These are phyloP conservation scores for Acanthis flammea DNA, from an alignment of 2,797 vertebrate genomes.

Conservation along the genomic window DNA sequence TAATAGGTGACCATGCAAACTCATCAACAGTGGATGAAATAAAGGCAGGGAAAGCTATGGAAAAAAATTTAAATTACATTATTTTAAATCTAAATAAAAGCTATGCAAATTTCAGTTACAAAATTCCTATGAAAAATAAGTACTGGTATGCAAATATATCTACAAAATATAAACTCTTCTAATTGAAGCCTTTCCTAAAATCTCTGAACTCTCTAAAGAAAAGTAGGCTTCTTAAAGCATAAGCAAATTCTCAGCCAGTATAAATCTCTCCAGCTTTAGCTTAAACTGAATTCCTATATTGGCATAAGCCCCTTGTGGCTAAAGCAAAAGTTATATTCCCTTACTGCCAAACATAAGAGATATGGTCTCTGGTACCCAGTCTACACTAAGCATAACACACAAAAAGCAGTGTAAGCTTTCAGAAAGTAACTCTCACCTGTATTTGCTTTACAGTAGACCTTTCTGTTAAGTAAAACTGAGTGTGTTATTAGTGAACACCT, in stretches of 20 bases:
- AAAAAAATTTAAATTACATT: background rate
- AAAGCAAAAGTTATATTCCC: background rate
- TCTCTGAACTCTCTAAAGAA: constrained; percentile 7
- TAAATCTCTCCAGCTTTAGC: constrained; percentile 16
- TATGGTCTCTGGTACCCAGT: background rate
- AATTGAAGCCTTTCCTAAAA: constrained; percentile 7
- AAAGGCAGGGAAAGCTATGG: background rate
- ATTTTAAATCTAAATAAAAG: background rate
- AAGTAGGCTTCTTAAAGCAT: constrained; percentile 46
- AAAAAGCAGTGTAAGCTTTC: background rate
- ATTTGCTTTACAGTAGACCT: background rate
- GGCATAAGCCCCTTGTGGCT: background rate
- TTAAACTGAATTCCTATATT: constrained; percentile 16
- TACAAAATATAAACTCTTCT: background rate
- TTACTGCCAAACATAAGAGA: background rate
- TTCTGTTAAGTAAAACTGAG: background rate
- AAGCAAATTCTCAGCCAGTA: constrained; percentile 44
- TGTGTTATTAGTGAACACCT: background rate
- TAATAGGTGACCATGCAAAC: background rate
- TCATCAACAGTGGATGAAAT: background rate
- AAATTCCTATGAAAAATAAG: background rate
- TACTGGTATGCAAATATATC: background rate
- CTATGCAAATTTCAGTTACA: background rate
- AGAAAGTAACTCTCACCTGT: background rate
- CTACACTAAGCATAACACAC: background rate